Percentiles rank a stretch among this genome's conserved stretches.
These are phyloP conservation scores for Bradysia coprophila DNA, from an alignment of 1,140 invertebrate species.

Conservation along the genomic window DNA sequence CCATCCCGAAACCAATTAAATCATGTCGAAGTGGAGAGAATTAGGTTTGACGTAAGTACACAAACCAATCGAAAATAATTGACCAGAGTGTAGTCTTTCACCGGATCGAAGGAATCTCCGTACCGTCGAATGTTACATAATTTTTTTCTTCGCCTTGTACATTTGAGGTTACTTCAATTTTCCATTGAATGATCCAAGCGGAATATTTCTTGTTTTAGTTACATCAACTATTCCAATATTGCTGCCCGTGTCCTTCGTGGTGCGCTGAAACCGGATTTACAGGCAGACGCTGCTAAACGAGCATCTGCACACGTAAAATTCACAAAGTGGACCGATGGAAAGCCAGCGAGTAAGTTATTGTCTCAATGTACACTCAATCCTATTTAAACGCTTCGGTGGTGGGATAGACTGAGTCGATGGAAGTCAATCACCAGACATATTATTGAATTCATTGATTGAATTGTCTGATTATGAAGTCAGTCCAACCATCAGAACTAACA, in stretches of 20 bases:
- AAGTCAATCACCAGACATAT: too few relatives aligned
- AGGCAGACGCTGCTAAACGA: conserved; percentile 52
- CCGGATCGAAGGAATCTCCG: not conserved
- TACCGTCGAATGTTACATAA: not conserved
- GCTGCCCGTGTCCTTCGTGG: conserved; percentile 61
- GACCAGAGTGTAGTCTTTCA: not conserved
- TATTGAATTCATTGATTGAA: too few relatives aligned
- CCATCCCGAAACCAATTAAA: too few relatives aligned
- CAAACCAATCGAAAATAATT: too few relatives aligned
- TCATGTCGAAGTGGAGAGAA: conserved; percentile 2
- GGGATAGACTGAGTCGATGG: too few relatives aligned
- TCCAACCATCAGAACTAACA: too few relatives aligned
- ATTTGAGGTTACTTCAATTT: not conserved
- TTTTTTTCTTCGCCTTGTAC: not conserved
- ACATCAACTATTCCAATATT: conserved; percentile 84
- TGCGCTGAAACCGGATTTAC: conserved; percentile 54
- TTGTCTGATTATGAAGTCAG: too few relatives aligned
- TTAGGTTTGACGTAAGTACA: conserved; percentile 1
- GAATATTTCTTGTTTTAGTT: conserved; percentile 36
- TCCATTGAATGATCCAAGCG: not conserved
- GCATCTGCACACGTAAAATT: conserved; percentile 57
- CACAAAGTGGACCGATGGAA: conserved; percentile 72
- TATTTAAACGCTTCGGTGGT: not conserved
- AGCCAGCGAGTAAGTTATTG: conserved; percentile 49
- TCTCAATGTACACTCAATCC: not conserved